A percentile compares a stretch with the other conserved stretches of the same genome.
phyloP scores from a whole-genome alignment of 2,797 vertebrate genomes.

The Urophycis tenuis region DNA sequence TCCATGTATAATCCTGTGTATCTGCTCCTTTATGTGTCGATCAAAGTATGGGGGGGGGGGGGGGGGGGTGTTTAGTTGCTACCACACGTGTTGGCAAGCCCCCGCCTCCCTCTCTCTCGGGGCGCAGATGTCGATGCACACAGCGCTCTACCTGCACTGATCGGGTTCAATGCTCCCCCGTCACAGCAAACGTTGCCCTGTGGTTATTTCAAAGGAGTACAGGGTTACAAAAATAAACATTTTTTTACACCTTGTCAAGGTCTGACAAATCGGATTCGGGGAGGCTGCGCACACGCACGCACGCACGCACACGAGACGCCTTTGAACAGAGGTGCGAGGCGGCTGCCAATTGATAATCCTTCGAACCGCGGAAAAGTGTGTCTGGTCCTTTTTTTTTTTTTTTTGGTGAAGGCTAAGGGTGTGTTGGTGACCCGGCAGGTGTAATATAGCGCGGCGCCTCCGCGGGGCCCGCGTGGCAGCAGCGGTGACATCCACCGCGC shows the following conservation, averaged over 20 bases:
- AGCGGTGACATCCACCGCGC: slow-evolving; percentile 45
- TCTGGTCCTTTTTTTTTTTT: slow-evolving; percentile 50
- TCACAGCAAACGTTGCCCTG: background rate
- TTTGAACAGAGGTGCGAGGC: slow-evolving; percentile 38
- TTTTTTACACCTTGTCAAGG: slow-evolving; percentile 53
- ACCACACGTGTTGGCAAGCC: background rate
- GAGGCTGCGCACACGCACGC: background rate
- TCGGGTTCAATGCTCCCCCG: background rate
- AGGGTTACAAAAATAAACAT: slow-evolving; percentile 31
- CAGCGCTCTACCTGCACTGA: background rate
- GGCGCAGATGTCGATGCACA: background rate
- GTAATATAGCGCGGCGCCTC: slow-evolving; percentile 43
- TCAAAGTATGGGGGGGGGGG: background rate
- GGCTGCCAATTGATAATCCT: slow-evolving; percentile 49
- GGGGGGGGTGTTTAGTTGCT: background rate
- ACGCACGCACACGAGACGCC: background rate
- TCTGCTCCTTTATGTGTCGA: slow-evolving; percentile 23
- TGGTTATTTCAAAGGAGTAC: slow-evolving; percentile 1
- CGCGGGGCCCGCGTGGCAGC: slow-evolving; percentile 42
- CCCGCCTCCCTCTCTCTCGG: background rate
- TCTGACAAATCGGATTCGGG: slow-evolving; percentile 47
- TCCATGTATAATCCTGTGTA: slow-evolving; percentile 28
- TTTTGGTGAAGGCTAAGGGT: slow-evolving; percentile 44
- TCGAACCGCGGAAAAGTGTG: slow-evolving; percentile 39
- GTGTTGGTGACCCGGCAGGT: slow-evolving; percentile 48